Conservation (phyloP, 2,113 vertebrate genomes). For the Pachycephala philippinensis region DNA sequence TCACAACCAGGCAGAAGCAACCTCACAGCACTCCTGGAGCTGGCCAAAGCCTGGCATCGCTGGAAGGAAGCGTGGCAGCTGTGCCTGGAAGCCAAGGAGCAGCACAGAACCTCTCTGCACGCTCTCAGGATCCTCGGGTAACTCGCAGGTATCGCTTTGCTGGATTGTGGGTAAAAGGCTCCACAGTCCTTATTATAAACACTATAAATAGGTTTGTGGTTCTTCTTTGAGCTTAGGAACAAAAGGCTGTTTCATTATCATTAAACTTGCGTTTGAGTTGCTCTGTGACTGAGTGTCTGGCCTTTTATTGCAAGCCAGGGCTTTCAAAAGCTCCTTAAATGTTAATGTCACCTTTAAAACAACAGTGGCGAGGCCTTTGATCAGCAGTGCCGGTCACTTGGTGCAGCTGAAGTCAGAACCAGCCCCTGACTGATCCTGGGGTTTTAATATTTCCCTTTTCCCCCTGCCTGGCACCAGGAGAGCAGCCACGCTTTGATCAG, state of each 20-base stretch:
- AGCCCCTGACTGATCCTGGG: not conserved
- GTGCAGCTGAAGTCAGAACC: not conserved
- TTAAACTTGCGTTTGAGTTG: slow-evolving; percentile 45
- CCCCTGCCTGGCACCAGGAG: not conserved
- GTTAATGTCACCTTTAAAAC: slow-evolving; percentile 48
- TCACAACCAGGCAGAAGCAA: not conserved
- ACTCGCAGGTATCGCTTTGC: not conserved
- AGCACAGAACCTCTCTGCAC: not conserved
- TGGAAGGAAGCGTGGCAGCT: fast-evolving
- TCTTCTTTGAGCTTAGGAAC: slow-evolving; percentile 59
- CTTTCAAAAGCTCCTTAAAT: slow-evolving; percentile 59
- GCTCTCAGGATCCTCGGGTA: not conserved
- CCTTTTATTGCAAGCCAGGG: slow-evolving; percentile 56
- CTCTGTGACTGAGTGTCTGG: slow-evolving; percentile 41
- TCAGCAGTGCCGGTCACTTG: slow-evolving; percentile 32
- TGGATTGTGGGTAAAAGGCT: not conserved
- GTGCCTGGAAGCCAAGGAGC: not conserved
- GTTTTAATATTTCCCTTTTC: slow-evolving; percentile 38
- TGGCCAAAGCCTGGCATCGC: not conserved
- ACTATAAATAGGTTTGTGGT: slow-evolving; percentile 41
- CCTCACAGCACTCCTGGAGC: fast-evolving
- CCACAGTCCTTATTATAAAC: not conserved
- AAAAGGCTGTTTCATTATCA: slow-evolving; percentile 66
- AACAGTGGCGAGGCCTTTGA: slow-evolving; percentile 38
- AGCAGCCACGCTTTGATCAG: not conserved